phyloP scores from a whole-genome alignment of 2,888 invertebrate genomes.

The Drosophila melanocephala region DNA sequence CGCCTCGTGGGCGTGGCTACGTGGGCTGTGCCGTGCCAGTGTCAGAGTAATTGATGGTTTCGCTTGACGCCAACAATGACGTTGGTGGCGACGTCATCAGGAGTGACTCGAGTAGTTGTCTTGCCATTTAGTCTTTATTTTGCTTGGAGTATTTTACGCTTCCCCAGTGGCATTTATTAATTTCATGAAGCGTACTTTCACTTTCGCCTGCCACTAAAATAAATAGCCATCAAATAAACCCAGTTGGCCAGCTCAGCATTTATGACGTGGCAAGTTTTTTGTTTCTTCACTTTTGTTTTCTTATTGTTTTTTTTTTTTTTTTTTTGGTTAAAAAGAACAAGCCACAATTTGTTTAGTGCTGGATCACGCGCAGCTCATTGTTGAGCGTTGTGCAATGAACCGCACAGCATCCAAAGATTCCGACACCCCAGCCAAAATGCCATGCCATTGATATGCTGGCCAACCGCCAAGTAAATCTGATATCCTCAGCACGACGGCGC shows the following conservation, averaged over 20 bases:
- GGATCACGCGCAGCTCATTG: slow-evolving; percentile 60
- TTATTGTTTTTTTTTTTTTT: not conserved
- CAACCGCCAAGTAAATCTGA: slow-evolving; percentile 56
- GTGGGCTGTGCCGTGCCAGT: slow-evolving; percentile 40
- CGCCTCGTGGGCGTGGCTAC: slow-evolving; percentile 62
- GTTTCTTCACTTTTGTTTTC: not conserved
- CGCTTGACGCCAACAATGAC: slow-evolving; percentile 56
- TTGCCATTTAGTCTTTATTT: slow-evolving; percentile 60
- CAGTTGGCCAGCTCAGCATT: slow-evolving; percentile 41
- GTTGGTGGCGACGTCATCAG: slow-evolving; percentile 56
- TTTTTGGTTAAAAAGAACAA: slow-evolving; percentile 24
- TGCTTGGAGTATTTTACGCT: slow-evolving; percentile 54
- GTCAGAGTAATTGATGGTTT: slow-evolving; percentile 67
- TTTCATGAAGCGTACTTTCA: slow-evolving; percentile 76
- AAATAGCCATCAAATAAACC: slow-evolving; percentile 50
- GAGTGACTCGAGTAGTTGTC: slow-evolving; percentile 32
- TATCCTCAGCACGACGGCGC: slow-evolving; percentile 69
- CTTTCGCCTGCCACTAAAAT: slow-evolving; percentile 57
- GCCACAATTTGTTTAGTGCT: slow-evolving; percentile 53
- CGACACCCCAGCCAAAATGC: slow-evolving; percentile 41
- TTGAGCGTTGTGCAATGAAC: slow-evolving; percentile 35
- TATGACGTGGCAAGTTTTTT: slow-evolving; percentile 60
- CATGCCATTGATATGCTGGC: slow-evolving; percentile 54
- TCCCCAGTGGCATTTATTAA: slow-evolving; percentile 76
- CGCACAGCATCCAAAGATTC: slow-evolving; percentile 48